Base-by-base conservation (phyloP, 2,888 invertebrate species). In the Caradrina clavipalpis region DNA sequence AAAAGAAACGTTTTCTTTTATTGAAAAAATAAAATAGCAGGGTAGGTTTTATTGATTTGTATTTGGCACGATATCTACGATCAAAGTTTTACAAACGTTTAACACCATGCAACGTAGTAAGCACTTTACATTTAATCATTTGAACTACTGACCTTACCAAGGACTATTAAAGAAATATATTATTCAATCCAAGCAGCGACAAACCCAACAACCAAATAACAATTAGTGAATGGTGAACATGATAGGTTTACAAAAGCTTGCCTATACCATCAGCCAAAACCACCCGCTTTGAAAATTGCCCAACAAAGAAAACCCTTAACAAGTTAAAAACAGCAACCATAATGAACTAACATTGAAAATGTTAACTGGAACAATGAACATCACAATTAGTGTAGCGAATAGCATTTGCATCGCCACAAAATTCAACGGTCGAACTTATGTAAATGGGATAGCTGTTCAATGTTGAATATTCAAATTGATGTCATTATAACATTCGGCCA, bases 401-500 rank as follows among this genome's bases (percentile, higher is more conserved):
- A 89, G 90, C 93, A 94, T 95, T 95, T 94, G 93, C 93, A 94
- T 90, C 88, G 91, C 91, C 88, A 94, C 94, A 92, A 94, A 94
- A 95, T 94, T 93, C 94, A 95, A 95, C 95, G 93, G 95, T 90
- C 94, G 92, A 94, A 95, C 95, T 95, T 95, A 96, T 95, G 95
- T 94, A 93, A 95, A 95, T 96, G 92, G 89, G 91, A 92, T 94
- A 89, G 93, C 93, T 91, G 95, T 94, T 95, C 95, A 89, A 95
- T 95, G 95, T 94, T 95, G 95, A 95, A 95, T 96, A 96, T 96
- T 96, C 95, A 95, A 95, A 95, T 95, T 95, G 94, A 96, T 95
- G 96, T 95, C 95, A 95, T 96, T 96, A 96, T 96, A 96, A 95
- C 95, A 94, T 95, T 94, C 92, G 94, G 89, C 92, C 91, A 88